These are phyloP conservation scores for Phylloscopus whistleri DNA, from an alignment of 2,113 vertebrate genomes.

Conservation along the genomic window DNA sequence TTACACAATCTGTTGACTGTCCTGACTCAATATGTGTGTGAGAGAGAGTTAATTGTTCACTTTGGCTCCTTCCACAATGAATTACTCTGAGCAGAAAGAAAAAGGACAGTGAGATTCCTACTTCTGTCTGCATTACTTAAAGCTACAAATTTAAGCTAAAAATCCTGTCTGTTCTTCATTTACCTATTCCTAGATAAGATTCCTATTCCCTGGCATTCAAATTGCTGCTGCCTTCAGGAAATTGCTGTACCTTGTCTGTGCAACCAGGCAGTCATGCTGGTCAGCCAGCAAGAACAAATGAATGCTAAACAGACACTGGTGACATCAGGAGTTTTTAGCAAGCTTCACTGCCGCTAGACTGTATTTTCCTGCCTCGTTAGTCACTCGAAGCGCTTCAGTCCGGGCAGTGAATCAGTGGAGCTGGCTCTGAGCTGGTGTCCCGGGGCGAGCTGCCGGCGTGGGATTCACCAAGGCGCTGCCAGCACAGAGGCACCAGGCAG, in stretches of 20 bases:
- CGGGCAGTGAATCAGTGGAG: neutral
- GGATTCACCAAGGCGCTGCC: slow-evolving; percentile 1
- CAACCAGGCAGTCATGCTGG: neutral
- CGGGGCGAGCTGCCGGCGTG: neutral
- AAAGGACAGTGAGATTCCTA: neutral
- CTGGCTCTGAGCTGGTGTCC: neutral
- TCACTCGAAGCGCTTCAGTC: neutral
- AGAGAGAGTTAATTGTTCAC: neutral
- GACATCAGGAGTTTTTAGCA: neutral
- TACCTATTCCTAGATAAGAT: neutral
- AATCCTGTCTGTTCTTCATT: neutral
- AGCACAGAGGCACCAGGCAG: slow-evolving; percentile 44
- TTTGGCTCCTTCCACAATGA: neutral
- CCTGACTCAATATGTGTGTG: neutral
- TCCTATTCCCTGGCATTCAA: neutral
- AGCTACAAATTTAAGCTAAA: neutral
- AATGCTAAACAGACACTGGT: neutral
- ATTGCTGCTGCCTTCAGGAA: neutral
- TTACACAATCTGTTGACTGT: slow-evolving; percentile 24
- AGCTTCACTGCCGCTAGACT: neutral
- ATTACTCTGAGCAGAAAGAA: neutral
- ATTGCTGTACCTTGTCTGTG: accelerated
- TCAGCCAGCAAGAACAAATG: neutral
- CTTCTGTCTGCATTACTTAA: neutral
- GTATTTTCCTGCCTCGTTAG: neutral